Evolutionary conservation across 2,113 vertebrate genomes (phyloP).

Genomic region (Varanus komodoensis): DNA sequence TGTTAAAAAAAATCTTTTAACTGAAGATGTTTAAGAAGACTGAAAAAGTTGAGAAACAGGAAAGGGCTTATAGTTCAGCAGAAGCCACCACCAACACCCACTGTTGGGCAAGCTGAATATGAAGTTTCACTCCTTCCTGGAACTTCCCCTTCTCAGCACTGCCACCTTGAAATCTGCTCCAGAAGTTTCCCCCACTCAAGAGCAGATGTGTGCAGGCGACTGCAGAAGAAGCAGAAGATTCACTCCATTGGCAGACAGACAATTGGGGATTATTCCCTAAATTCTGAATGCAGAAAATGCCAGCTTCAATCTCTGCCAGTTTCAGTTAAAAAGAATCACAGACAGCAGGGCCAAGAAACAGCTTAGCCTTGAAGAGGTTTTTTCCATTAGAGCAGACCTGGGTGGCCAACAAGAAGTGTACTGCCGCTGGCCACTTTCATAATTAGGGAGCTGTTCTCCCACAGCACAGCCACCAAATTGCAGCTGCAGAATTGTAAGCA

Average conservation of each 20-base stretch:
- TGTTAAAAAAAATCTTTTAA: not conserved
- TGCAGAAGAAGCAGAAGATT: not conserved
- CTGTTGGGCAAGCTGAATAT: not conserved
- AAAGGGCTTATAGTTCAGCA: not conserved
- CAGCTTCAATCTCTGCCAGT: accelerated
- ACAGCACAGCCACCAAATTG: too few species aligned
- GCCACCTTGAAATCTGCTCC: not conserved
- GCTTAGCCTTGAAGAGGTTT: not conserved
- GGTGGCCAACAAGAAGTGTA: too few species aligned
- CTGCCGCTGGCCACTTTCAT: too few species aligned
- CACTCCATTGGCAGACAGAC: too few species aligned
- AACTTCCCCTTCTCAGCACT: not conserved
- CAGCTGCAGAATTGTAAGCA: too few species aligned
- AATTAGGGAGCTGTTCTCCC: too few species aligned
- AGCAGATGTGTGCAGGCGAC: not conserved
- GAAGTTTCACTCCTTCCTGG: not conserved
- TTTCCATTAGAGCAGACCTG: not conserved
- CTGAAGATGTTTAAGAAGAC: not conserved
- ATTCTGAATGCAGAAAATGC: not conserved
- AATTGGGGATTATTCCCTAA: too few species aligned
- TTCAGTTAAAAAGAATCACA: not conserved
- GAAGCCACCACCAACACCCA: not conserved
- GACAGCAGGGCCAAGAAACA: not conserved
- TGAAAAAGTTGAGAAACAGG: slow-evolving; percentile 15
- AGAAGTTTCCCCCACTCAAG: not conserved